Percentiles rank a stretch among this genome's conserved stretches.
Conservation (phyloP, 1,140 invertebrate species). For the Daktulosphaira vitifoliae region DNA sequence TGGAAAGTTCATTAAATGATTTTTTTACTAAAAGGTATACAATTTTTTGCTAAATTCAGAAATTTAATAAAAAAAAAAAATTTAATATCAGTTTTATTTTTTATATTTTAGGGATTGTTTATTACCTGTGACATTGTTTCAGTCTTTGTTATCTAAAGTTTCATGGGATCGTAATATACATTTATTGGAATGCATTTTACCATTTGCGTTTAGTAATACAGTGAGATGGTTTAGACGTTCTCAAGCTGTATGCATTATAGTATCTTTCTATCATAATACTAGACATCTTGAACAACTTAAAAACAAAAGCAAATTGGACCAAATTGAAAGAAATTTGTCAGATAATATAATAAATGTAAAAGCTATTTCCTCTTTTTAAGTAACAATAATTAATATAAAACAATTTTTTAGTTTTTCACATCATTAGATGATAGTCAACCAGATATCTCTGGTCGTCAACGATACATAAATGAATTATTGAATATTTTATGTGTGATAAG, state of each 20-base stretch:
- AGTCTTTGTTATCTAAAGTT: slow-evolving; percentile 49
- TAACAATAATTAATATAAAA: neutral
- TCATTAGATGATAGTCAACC: slow-evolving; percentile 16
- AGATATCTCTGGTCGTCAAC: slow-evolving; percentile 16
- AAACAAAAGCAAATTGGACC: neutral
- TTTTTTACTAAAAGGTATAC: slow-evolving; percentile 28
- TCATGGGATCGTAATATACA: slow-evolving; percentile 54
- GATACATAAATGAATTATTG: slow-evolving; percentile 23
- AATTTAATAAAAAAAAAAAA: neutral
- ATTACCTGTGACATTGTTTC: slow-evolving; percentile 55
- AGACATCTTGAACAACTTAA: slow-evolving; percentile 39
- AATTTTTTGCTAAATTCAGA: neutral
- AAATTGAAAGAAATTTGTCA: slow-evolving; percentile 18
- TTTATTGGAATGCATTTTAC: slow-evolving; percentile 48
- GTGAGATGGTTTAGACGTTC: slow-evolving; percentile 54
- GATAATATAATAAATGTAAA: slow-evolving; percentile 2
- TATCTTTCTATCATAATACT: slow-evolving; percentile 52
- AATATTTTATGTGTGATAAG: slow-evolving; percentile 8
- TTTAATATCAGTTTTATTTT: neutral
- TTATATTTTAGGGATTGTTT: slow-evolving; percentile 49
- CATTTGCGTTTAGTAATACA: slow-evolving; percentile 52
- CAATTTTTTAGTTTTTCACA: slow-evolving; percentile 16
- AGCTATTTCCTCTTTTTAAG: neutral
- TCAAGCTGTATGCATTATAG: slow-evolving; percentile 55
- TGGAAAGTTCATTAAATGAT: slow-evolving; percentile 51